Base-by-base conservation (phyloP, 2,113 vertebrate species). In the Lepus europaeus region DNA sequence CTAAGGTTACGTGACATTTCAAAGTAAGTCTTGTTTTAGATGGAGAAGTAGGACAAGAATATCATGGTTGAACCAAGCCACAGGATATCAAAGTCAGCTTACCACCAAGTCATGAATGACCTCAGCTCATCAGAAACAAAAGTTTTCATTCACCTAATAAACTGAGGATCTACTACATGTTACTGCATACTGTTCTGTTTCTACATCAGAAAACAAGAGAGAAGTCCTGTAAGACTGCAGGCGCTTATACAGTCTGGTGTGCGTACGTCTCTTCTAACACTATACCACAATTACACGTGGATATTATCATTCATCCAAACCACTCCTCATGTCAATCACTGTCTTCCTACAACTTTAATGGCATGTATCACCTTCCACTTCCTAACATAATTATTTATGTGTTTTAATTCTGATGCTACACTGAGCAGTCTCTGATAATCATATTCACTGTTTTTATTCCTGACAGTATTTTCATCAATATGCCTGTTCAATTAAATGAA, bases 21-120 rank as follows among this genome's bases (percentile, higher is more conserved):
- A 70, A 66, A 94, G 72, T 45, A 76, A 89, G 80, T 79, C 79
- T 49, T 76, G 53, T 9, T 51, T 93, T 77, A 81, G 51, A 95
- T 22, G 39, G 56, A 80, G 39, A 76, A 77, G 53, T 9, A 80
- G 63, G 63, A 80, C 23, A 68, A 84, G 49, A 49, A 6, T 33
- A 20, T 45, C 53, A 93, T 69, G 49, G 12, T 8, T 70, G 49
- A 92, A 11, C 3, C 73, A 91, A 82, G 61, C 29, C 79, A 87
- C 29, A 78, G 51, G 56, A 73, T 92, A 12, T 82, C n/a, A 73
- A 90, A 83, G 68, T 74, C 8, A 83, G 69, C n/a, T 74, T 74
- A 88, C 53, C 9, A 25, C 31, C 20, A 85, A 17, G 59, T 17
- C 16, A 68, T 20, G 23, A 73, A 16, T 70, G 33, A 82, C 53